phyloP scores from a whole-genome alignment of 2,888 invertebrate species.

The Cephus runcator region DNA sequence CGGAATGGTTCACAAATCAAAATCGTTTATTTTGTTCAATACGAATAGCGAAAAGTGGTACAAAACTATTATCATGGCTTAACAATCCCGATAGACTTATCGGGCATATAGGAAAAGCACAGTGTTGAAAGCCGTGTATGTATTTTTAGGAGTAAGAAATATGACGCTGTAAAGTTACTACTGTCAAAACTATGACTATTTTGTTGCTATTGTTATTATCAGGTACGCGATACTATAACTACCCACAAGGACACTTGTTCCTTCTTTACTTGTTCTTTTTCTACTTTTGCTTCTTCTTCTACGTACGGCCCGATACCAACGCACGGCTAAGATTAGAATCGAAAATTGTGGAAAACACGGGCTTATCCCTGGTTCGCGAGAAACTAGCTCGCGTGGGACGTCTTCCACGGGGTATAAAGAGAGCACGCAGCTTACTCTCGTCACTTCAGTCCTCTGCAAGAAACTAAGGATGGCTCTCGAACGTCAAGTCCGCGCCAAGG shows the following conservation, averaged over 20 bases:
- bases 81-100: neutral
- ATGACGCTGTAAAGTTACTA: neutral
- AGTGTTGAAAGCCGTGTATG: neutral
- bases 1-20: neutral
- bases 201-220: neutral
- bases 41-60: neutral
- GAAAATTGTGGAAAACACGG: slow-evolving; percentile 48
- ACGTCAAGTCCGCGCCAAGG: slow-evolving; percentile 92
- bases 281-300: slow-evolving; percentile 1
- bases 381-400: neutral
- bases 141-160: neutral
- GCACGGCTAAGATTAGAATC: slow-evolving; percentile 57
- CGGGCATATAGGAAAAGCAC: neutral
- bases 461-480: slow-evolving; percentile 83
- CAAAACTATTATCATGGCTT: neutral
- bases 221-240: neutral
- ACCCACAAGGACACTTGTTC: neutral
- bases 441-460: slow-evolving; percentile 52
- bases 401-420: slow-evolving; percentile 52
- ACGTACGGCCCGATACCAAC: slow-evolving; percentile 37
- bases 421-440: slow-evolving; percentile 38
- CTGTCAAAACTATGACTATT: neutral
- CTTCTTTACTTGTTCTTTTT: neutral
- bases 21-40: neutral
- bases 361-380: slow-evolving; percentile 16